These are phyloP conservation scores for Papilio machaon DNA, from an alignment of 1,140 invertebrate genomes.

Conservation along the genomic window DNA sequence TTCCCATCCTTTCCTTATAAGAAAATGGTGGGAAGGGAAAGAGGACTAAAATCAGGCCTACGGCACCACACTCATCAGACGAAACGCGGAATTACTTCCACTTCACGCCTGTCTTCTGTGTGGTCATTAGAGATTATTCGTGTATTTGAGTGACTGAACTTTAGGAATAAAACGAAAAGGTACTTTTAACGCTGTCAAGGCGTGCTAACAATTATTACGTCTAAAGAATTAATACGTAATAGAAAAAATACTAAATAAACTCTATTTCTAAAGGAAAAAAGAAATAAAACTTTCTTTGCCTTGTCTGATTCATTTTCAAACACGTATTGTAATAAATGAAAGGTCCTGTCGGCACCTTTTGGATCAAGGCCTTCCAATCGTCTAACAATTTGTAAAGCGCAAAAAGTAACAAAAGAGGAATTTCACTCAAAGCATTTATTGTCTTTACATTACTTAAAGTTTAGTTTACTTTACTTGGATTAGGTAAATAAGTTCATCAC, in stretches of 20 bases:
- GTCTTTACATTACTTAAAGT: neutral
- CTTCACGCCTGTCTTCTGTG: too few species aligned
- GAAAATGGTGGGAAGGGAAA: too few species aligned
- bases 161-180: too few species aligned
- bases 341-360: constrained; percentile 15
- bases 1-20: too few species aligned
- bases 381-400: neutral
- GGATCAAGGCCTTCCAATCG: constrained; percentile 4
- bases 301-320: constrained; percentile 5
- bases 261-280: neutral
- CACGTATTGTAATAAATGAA: neutral
- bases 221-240: neutral
- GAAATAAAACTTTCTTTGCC: neutral
- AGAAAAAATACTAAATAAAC: neutral
- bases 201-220: too few species aligned
- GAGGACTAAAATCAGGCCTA: too few species aligned
- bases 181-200: too few species aligned
- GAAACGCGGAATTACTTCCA: too few species aligned
- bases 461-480: neutral
- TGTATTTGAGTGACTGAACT: too few species aligned
- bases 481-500: neutral
- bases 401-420: neutral
- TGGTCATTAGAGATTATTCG: too few species aligned
- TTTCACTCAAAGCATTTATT: neutral
- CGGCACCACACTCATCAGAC: too few species aligned